Conservation (phyloP, 2,888 invertebrate species). For the Cyclophora punctaria region DNA sequence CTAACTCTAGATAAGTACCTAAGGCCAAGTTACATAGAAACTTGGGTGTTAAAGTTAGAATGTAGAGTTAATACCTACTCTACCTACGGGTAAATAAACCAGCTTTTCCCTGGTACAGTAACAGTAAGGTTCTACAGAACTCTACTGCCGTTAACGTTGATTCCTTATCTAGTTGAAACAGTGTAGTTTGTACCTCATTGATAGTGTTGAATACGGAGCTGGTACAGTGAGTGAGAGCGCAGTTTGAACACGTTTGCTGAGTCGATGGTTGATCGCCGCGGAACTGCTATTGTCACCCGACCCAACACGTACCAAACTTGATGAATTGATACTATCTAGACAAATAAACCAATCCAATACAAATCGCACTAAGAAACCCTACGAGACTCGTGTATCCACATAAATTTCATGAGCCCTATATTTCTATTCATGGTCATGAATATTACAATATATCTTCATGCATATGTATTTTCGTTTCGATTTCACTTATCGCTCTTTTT, state of each 20-base stretch:
- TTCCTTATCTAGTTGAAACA: no score
- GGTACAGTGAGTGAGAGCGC: constrained; percentile 19
- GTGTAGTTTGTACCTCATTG: no score
- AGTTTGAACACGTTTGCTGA: constrained; percentile 49
- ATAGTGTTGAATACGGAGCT: constrained; percentile 20
- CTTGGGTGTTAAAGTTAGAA: no score
- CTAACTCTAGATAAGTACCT: no score
- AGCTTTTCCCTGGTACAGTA: no score
- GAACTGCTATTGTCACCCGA: constrained; percentile 40
- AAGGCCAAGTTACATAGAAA: no score
- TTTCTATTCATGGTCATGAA: constrained; percentile 8
- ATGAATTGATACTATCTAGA: constrained; percentile 38
- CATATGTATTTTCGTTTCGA: constrained; percentile 11
- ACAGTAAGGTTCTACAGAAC: no score
- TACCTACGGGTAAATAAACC: no score
- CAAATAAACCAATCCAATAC: no score
- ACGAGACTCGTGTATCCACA: constrained; percentile 20
- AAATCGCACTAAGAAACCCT: not conserved
- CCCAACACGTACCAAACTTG: constrained; percentile 40
- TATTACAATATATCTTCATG: constrained; percentile 11
- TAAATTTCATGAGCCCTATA: constrained; percentile 15
- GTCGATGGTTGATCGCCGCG: constrained; percentile 34
- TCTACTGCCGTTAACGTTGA: no score
- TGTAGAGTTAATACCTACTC: no score
- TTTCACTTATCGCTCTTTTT: constrained; percentile 10